Percentiles rank a stretch among this genome's conserved stretches.
Evolutionary conservation across 2,888 invertebrate species (phyloP).

Genomic region (Oithona nana): DNA sequence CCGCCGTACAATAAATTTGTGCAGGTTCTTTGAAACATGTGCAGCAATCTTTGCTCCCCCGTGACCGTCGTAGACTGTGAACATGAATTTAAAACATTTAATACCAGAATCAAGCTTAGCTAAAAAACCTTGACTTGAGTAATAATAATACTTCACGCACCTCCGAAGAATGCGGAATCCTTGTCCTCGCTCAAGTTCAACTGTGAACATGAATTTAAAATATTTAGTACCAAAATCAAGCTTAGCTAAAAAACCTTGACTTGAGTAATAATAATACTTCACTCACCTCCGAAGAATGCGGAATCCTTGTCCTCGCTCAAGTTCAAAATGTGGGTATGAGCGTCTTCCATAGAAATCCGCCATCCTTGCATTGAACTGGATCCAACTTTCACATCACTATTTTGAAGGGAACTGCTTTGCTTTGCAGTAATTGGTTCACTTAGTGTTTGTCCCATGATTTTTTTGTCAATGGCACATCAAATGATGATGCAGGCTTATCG

Average conservation of each 20-base stretch:
- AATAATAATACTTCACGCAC: slow-evolving; percentile 29
- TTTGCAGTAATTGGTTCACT: slow-evolving; percentile 78
- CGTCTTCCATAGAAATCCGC: slow-evolving; percentile 97
- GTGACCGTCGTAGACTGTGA: slow-evolving; percentile 85
- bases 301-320: slow-evolving; percentile 67
- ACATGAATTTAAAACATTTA: not conserved
- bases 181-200: slow-evolving; percentile 69
- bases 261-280: not conserved
- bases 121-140: slow-evolving; percentile 12
- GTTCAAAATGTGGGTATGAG: slow-evolving; percentile 84
- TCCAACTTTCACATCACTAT: slow-evolving; percentile 45
- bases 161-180: slow-evolving; percentile 78
- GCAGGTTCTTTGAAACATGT: slow-evolving; percentile 83
- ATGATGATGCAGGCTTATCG: too few relatives aligned
- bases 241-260: slow-evolving; percentile 14
- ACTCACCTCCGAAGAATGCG: slow-evolving; percentile 71
- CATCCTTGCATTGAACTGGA: slow-evolving; percentile 99
- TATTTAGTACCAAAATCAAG: not conserved
- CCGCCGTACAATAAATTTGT: slow-evolving; percentile 67
- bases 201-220: slow-evolving; percentile 35
- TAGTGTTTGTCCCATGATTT: slow-evolving; percentile 80
- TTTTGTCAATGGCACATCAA: too few relatives aligned
- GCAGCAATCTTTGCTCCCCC: slow-evolving; percentile 68
- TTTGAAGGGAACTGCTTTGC: slow-evolving; percentile 36
- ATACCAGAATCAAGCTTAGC: not conserved